phyloP scores from a whole-genome alignment of 2,888 invertebrate species.

The Hydrotaea cyrtoneurina region DNA sequence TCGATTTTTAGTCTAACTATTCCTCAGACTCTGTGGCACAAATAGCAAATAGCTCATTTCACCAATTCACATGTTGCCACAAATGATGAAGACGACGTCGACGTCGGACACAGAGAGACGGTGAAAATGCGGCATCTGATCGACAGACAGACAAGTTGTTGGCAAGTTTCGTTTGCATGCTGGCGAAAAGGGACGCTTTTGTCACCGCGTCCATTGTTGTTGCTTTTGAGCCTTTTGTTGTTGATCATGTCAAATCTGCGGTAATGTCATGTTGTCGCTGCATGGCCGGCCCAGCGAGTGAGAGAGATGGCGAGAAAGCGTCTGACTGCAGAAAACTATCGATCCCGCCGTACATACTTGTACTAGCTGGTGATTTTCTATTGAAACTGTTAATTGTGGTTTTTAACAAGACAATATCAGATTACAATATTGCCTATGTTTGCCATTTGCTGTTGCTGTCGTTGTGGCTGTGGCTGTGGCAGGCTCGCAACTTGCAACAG shows the following conservation, averaged over 20 bases:
- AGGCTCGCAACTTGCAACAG: conserved; percentile 37
- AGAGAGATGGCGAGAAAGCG: background rate
- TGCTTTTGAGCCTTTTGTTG: conserved; percentile 12
- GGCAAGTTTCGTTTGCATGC: conserved; percentile 61
- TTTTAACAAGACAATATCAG: conserved; percentile 67
- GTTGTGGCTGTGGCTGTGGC: too few species aligned
- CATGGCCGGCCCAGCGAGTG: background rate
- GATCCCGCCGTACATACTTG: background rate
- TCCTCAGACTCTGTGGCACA: conserved; percentile 31
- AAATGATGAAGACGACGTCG: conserved; percentile 2
- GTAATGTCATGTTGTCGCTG: conserved; percentile 50
- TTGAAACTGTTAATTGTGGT: conserved; percentile 68
- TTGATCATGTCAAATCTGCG: conserved; percentile 65
- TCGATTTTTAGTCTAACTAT: conserved; percentile 50
- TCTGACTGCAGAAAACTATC: background rate
- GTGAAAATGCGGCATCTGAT: conserved; percentile 39
- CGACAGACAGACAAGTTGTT: conserved; percentile 66
- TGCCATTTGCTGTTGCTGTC: conserved; percentile 25
- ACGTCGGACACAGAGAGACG: background rate
- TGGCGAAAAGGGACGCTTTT: conserved; percentile 54
- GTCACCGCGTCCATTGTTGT: conserved; percentile 23
- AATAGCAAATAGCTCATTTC: conserved; percentile 37
- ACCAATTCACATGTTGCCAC: conserved; percentile 36
- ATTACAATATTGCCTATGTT: conserved; percentile 58
- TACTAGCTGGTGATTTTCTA: conserved; percentile 66